Conservation (phyloP, 2,797 vertebrate species). For the Arrhamphus sclerolepis region DNA sequence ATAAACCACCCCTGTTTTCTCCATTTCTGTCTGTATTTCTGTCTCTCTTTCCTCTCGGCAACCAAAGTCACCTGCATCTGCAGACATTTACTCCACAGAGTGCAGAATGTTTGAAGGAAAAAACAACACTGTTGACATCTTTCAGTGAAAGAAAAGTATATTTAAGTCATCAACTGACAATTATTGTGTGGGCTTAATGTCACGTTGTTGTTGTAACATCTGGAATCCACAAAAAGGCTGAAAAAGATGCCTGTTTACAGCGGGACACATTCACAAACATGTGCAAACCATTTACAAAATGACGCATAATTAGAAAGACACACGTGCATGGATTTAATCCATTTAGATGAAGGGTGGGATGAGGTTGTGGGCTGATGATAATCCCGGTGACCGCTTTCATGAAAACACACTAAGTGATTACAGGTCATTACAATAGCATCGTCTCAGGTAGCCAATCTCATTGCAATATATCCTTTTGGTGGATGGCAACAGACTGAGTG, state of each 20-base stretch:
- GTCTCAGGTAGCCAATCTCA: slow-evolving; percentile 44
- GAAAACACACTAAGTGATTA: slow-evolving; percentile 47
- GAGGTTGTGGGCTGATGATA: slow-evolving; percentile 4
- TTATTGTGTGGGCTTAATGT: slow-evolving; percentile 46
- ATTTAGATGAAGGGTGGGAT: slow-evolving; percentile 19
- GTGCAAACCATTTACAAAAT: background rate
- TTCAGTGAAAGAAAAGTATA: background rate
- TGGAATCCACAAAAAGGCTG: slow-evolving; percentile 49
- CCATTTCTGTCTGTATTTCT: no score
- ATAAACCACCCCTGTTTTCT: no score
- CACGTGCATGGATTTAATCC: slow-evolving; percentile 20
- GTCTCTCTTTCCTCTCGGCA: no score
- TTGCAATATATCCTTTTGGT: slow-evolving; percentile 13
- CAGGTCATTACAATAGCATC: slow-evolving; percentile 16
- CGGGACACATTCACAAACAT: slow-evolving; percentile 1
- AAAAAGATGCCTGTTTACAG: slow-evolving; percentile 17
- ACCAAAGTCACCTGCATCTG: no score
- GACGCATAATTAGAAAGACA: background rate
- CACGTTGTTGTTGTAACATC: slow-evolving; percentile 71
- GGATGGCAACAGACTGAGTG: slow-evolving; percentile 33
- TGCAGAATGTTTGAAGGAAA: no score
- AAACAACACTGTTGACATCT: background rate
- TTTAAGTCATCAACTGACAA: slow-evolving; percentile 53
- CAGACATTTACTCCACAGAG: no score
- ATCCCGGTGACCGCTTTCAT: slow-evolving; percentile 23